Evolutionary conservation across 1,140 invertebrate species (phyloP), one percentile per base, ranked within the genome.

Genomic region (Melanaphis sacchari): DNA sequence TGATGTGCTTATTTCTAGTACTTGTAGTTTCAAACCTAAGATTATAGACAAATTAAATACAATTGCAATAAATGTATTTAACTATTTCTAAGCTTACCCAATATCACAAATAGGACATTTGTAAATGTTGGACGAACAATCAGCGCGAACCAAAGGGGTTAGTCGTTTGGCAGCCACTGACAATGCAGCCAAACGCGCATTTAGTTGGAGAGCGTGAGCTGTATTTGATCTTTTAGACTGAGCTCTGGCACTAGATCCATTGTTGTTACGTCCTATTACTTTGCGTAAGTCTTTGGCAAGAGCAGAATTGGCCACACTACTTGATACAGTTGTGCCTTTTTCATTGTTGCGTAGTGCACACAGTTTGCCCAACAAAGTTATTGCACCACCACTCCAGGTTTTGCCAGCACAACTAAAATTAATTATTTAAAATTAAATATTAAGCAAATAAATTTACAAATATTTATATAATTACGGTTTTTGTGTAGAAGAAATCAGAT

Each of bases 341-440:
- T 59, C 85, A 59, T 94, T 94, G 22, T 91, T 90, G 2, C 92
- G 91, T 40, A 94, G 49, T 24, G 94, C 94, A 66, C 94, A 94
- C 15, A 94, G 41, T 93, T 93, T 94, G 24, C 94, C 94, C 36
- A 94, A 93, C 43, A 94, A 82, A 49, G 93, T 93, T 43, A 94
- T 91, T 11, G 94, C 93, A 91, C 93, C 90, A 46, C 91, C 91
- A 84, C 91, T 93, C 91, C 91, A 93, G 18, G 46, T 54, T 93
- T 93, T 93, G 9, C n/a, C 81, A 54, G 46, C 46, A 85, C 81
- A 41, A n/a, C 91, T 93, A 21, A 85, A 93, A 84, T 26, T 21
- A 90, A 89, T 40, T 38, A 40, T 54, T 24, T 26, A 26, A 52
- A 54, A 15, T 54, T 38, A 40, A 54, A 54, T 26, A 31, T 24